Evolutionary conservation across 2,113 vertebrate genomes (phyloP), one percentile per base, ranked within the genome.

Genomic region (Anas platyrhynchos): DNA sequence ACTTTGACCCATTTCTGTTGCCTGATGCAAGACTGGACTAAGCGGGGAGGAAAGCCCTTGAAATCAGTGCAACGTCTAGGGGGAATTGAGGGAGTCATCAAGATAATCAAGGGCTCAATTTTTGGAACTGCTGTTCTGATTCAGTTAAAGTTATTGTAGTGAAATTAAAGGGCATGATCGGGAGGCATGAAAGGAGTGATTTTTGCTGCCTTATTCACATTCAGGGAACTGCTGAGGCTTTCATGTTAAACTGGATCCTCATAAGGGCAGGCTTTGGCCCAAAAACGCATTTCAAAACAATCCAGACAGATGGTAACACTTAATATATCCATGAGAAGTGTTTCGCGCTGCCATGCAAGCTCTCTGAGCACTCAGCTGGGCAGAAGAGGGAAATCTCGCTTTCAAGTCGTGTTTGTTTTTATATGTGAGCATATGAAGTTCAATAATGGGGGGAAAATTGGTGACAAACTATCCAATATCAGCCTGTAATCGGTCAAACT

Each of bases 261-360:
- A 65, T 11, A 96, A 96, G 91, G 93, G 89, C 94, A 96, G 82
- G 88, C 85, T 96, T 90, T 88, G 94, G 92, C 83, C 93, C 86
- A 91, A 91, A 96, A 95, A 91, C 22, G 84, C 91, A 74, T 94
- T 96, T 96, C 95, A 94, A 96, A 96, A 90, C 93, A 96, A 95
- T 88, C 72, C 93, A 86, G 67, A 88, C 94, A 96, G 91, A 95
- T 97, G 96, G 94, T 95, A 95, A 86, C 91, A 96, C 91, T 97
- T 97, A 95, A 93, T 93, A 88, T 6, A 90, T 75, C 83, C 91
- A 86, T 18, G 29, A 94, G 94, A 96, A 94, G 91, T 41, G 85
- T 80, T 94, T 90, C 23, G 3, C 95, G 68, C 95, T 77, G 46
- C 85, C 79, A 52, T 41, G 72, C 67, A 80, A 89, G 72, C 55